Percentiles rank a stretch among this genome's conserved stretches.
Evolutionary conservation across 1,140 invertebrate species (phyloP).

Genomic region (Philopotamus ludificatus): DNA sequence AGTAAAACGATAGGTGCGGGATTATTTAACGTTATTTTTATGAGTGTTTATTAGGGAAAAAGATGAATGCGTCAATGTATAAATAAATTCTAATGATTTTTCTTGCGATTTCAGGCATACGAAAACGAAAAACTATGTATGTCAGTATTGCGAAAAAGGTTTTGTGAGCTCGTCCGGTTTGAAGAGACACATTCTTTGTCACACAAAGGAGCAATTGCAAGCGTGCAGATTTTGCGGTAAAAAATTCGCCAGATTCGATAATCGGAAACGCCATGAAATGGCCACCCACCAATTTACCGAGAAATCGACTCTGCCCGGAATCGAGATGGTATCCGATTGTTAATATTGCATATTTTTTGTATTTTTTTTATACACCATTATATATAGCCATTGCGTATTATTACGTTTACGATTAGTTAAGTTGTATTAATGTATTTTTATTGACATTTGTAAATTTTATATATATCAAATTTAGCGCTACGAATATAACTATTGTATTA

Average conservation of each 20-base stretch:
- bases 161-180: slow-evolving; percentile 39
- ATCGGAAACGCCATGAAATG: slow-evolving; percentile 39
- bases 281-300: slow-evolving; percentile 35
- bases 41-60: no score
- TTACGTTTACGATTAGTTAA: not conserved
- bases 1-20: not conserved
- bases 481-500: no score
- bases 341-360: not conserved
- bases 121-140: slow-evolving; percentile 37
- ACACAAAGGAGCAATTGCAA: slow-evolving; percentile 31
- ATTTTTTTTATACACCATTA: not conserved
- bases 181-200: slow-evolving; percentile 36
- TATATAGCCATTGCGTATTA: not conserved
- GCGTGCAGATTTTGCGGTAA: slow-evolving; percentile 38
- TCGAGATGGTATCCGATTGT: not conserved
- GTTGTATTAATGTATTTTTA: not conserved
- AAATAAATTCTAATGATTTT: no score
- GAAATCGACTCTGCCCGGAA: slow-evolving; percentile 1
- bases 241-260: slow-evolving; percentile 36
- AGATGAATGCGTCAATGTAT: no score
- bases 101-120: slow-evolving; percentile 33
- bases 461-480: no score
- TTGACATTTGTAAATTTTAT: not conserved
- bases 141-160: slow-evolving; percentile 36
- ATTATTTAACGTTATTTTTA: not conserved